phyloP scores from a whole-genome alignment of 2,888 invertebrate species.

The Plagodis dolabraria region DNA sequence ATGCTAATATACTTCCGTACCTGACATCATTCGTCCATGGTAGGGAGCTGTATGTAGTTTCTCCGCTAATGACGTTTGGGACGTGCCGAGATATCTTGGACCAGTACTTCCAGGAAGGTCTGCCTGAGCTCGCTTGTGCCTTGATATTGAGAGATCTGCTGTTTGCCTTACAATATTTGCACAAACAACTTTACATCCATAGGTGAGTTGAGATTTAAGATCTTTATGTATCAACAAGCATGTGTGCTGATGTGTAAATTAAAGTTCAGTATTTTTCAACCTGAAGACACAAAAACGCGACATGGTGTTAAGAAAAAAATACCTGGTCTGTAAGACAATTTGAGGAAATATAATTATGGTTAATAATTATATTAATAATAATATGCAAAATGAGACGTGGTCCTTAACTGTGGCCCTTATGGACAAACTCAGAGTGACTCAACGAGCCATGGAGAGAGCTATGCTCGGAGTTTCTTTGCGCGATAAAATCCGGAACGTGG shows the following conservation, averaged over 20 bases:
- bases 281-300: no score
- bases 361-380: no score
- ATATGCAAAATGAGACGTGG: no score
- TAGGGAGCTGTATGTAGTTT: conserved; percentile 91
- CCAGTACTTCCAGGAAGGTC: conserved; percentile 90
- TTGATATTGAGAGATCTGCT: conserved; percentile 92
- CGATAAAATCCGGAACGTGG: no score
- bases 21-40: conserved; percentile 91
- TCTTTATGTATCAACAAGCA: no score
- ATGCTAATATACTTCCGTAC: conserved; percentile 91
- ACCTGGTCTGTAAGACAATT: no score
- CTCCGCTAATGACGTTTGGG: conserved; percentile 93
- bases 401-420: no score
- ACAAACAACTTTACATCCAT: conserved; percentile 93
- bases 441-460: no score
- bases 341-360: no score
- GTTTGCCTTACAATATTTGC: conserved; percentile 92
- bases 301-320: no score
- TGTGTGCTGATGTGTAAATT: background rate
- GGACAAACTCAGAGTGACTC: no score
- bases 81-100: conserved; percentile 92
- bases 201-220: conserved; percentile 78
- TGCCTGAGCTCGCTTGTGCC: conserved; percentile 93
- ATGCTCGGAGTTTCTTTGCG: no score
- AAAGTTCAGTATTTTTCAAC: background rate